Percentiles rank a stretch among this genome's conserved stretches.
These are phyloP conservation scores for Phyllostomus discolor DNA, from an alignment of 2,113 vertebrate species.

Conservation along the genomic window DNA sequence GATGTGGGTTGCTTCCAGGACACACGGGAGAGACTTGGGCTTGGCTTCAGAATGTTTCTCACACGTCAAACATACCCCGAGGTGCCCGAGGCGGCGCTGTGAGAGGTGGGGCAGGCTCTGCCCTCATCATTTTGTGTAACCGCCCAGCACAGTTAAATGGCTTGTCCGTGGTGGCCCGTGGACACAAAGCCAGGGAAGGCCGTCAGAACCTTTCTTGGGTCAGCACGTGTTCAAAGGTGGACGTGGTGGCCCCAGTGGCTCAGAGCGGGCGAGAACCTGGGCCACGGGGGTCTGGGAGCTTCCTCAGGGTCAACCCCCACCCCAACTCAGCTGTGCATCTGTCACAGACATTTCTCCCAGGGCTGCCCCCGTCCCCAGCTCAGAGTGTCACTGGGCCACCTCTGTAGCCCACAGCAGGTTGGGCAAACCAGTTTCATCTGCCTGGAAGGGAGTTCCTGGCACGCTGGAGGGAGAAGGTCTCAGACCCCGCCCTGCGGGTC, in stretches of 20 bases:
- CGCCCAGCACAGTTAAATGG: background rate
- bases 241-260: background rate
- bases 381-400: background rate
- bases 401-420: background rate
- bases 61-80: background rate
- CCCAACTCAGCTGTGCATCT: background rate
- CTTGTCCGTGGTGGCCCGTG: rapidly evolving
- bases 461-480: background rate
- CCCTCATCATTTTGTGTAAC: background rate
- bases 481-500: background rate
- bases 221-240: background rate
- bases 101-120: background rate
- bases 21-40: background rate
- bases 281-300: rapidly evolving
- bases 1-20: background rate
- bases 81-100: background rate
- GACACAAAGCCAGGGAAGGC: background rate
- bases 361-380: background rate
- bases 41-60: background rate
- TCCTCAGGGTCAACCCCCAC: background rate
- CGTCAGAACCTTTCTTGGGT: background rate
- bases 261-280: background rate
- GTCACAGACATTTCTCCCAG: rapidly evolving
- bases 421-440: background rate
- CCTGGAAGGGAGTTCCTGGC: background rate